A percentile compares a stretch with the other conserved stretches of the same genome.
phyloP scores from a whole-genome alignment of 2,113 vertebrate species.

The Xerus inauris region DNA sequence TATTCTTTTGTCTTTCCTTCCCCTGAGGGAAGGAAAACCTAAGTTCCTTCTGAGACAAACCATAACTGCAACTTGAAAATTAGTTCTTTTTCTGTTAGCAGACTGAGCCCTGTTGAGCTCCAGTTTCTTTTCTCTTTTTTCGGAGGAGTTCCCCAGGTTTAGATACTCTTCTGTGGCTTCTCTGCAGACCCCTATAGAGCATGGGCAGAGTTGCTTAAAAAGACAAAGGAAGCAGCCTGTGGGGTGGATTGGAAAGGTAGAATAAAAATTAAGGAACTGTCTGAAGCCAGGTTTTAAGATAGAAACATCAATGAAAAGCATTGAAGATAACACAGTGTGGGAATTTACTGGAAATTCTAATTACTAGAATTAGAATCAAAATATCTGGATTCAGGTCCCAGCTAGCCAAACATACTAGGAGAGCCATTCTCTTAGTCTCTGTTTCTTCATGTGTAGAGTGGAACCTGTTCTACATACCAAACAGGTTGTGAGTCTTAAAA shows the following conservation, averaged over 20 bases:
- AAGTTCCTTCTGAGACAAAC: slow-evolving; percentile 24
- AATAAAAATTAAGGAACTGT: not conserved
- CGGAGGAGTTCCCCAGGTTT: not conserved
- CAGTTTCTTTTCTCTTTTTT: not conserved
- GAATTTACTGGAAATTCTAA: slow-evolving; percentile 12
- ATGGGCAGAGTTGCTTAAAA: not conserved
- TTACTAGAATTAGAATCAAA: slow-evolving; percentile 32
- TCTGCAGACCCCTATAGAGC: not conserved
- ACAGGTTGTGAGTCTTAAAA: slow-evolving; percentile 4
- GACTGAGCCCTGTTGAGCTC: not conserved
- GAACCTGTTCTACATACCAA: slow-evolving; percentile 34
- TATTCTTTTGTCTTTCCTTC: not conserved
- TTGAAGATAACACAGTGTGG: not conserved
- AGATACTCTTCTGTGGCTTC: not conserved
- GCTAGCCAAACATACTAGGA: not conserved
- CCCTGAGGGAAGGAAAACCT: no score
- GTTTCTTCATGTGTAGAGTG: not conserved
- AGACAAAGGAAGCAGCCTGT: not conserved
- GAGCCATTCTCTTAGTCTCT: not conserved
- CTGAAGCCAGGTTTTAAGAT: not conserved
- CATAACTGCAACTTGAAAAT: not conserved
- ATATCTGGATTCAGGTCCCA: slow-evolving; percentile 39
- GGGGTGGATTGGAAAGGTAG: not conserved
- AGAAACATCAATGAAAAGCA: not conserved
- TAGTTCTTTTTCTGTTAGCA: not conserved